phyloP scores from a whole-genome alignment of 1,140 invertebrate species.

The Heliconius congener region DNA sequence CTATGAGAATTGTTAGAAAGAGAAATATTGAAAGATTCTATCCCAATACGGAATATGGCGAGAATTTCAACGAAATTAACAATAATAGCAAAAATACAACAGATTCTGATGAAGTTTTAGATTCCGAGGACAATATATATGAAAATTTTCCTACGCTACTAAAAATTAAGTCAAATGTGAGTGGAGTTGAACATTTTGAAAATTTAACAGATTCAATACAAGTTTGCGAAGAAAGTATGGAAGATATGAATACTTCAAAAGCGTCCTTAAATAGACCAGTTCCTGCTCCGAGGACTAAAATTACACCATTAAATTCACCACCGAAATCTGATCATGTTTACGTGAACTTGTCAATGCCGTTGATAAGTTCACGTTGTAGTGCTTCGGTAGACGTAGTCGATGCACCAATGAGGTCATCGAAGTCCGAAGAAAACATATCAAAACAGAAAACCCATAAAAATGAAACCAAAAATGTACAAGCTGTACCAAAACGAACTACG shows the following conservation, averaged over 20 bases:
- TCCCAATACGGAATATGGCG: conserved; percentile 75
- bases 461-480: conserved; percentile 34
- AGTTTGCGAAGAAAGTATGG: conserved; percentile 66
- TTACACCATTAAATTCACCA: conserved; percentile 61
- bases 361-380: conserved; percentile 62
- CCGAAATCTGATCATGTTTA: conserved; percentile 71
- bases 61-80: conserved; percentile 76
- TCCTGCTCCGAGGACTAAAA: conserved; percentile 72
- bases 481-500: conserved; percentile 36
- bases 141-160: conserved; percentile 67
- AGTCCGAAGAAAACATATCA: conserved; percentile 68
- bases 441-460: conserved; percentile 40
- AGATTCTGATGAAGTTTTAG: conserved; percentile 53
- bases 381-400: conserved; percentile 63
- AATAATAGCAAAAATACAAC: conserved; percentile 61
- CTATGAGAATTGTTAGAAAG: conserved; percentile 76
- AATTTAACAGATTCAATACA: conserved; percentile 80
- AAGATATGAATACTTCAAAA: conserved; percentile 53
- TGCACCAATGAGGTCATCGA: conserved; percentile 63
- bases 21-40: conserved; percentile 78
- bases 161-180: conserved; percentile 65
- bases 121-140: conserved; percentile 63
- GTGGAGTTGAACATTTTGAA: conserved; percentile 71
- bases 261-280: conserved; percentile 65
- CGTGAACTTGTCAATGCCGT: conserved; percentile 74